Evolutionary conservation across 1,140 invertebrate species (phyloP), one percentile per base, ranked within the genome.

Genomic region (Radopholus similis): DNA sequence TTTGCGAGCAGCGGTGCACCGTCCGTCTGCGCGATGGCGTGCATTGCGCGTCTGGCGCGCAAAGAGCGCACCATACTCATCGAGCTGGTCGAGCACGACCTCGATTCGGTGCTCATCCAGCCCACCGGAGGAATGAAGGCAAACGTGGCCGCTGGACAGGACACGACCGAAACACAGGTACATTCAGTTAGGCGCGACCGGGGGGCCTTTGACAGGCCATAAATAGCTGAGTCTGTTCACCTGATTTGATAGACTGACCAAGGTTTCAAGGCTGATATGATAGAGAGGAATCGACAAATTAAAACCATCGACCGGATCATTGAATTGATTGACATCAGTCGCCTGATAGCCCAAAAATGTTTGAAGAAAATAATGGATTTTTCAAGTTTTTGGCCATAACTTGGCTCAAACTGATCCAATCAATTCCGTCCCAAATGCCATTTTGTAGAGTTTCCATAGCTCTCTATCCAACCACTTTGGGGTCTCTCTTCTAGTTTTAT

Each of bases 11-110:
- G 23, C 23, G 47, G 47, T 26, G 30, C 23, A 26, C 28, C 58
- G 32, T 60, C 30, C 9, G 49, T 49, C n/a, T 55, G 69, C n/a
- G 34, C 35, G 1, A n/a, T 44, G 35, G 42, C 53, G 1, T 40
- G 13, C 28, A 49, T 71, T 34, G 23, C 54, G 13, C 40, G 26
- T 26, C 54, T 72, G 23, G 13, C 30, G 18, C 18, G 72, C 21
- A 74, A 74, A 53, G 73, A 70, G 21, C 35, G 47, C 18, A 55
- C 74, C 26, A 47, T 72, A 32, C 32, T 75, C 18, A 73, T 77
- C 42, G 70, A 67, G 30, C 28, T 77, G 34, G 69, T 60, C 13
- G 64, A 64, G n/a, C 64, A 64, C 32, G 64, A 66, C 34, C 32
- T 40, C 23, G 57, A 65, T 37, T 18, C 32, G 40, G 30, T 68